phyloP scores from a whole-genome alignment of 2,113 vertebrate species.

The Onychorhynchus coronatus region DNA sequence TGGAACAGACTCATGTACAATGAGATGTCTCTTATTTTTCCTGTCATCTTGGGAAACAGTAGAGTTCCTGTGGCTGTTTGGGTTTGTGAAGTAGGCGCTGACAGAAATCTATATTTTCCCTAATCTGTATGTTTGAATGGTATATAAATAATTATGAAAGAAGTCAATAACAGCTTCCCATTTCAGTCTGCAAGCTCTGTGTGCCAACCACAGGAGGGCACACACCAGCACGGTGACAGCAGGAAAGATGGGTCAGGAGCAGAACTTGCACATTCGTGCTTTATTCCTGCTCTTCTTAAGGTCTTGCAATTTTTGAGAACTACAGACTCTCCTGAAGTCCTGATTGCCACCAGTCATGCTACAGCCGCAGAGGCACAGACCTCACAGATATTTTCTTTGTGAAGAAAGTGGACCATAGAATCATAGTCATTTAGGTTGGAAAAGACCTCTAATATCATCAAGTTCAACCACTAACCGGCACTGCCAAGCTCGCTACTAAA shows the following conservation, averaged over 20 bases:
- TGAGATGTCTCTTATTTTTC: background rate
- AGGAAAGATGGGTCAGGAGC: background rate
- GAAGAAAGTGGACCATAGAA: background rate
- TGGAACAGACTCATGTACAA: background rate
- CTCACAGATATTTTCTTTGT: background rate
- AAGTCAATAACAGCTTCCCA: background rate
- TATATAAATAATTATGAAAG: background rate
- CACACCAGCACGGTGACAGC: accelerated
- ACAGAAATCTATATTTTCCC: background rate
- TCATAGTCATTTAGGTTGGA: background rate
- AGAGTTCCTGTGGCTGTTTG: background rate
- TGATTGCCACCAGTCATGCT: accelerated
- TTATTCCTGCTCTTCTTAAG: background rate
- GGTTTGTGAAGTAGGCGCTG: accelerated
- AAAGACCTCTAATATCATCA: background rate
- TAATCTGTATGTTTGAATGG: background rate
- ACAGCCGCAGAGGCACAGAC: background rate
- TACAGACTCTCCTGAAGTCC: background rate
- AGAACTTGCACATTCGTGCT: background rate
- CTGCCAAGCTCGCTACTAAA: background rate
- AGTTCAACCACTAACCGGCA: background rate
- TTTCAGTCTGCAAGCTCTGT: background rate
- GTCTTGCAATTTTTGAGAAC: background rate
- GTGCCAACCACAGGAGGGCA: background rate
- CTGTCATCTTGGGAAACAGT: background rate